A percentile compares a stretch with the other conserved stretches of the same genome.
Conservation (phyloP, 2,888 invertebrate species). For the Brachylomia viminalis region DNA sequence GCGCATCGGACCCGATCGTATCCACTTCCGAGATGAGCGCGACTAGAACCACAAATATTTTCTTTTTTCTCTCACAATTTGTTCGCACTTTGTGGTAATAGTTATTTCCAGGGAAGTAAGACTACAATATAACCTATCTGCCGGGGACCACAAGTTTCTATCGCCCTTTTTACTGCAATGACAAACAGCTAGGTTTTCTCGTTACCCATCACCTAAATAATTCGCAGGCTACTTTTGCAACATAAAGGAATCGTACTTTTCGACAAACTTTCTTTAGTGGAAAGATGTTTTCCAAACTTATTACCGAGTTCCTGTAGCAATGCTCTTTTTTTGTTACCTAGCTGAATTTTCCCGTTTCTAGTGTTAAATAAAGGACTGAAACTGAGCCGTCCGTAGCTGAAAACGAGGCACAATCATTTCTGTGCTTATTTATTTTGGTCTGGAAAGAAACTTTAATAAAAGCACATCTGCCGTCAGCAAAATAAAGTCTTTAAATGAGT, state of each 20-base stretch:
- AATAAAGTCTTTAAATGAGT: slow-evolving; percentile 36
- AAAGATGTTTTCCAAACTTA: slow-evolving; percentile 60
- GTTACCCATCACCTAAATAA: slow-evolving; percentile 20
- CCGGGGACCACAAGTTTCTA: slow-evolving; percentile 25
- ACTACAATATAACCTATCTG: slow-evolving; percentile 43
- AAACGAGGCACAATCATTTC: slow-evolving; percentile 32
- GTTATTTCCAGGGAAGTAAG: slow-evolving; percentile 47
- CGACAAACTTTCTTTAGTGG: slow-evolving; percentile 47
- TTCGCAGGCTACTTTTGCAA: slow-evolving; percentile 15
- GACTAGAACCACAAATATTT: slow-evolving; percentile 62
- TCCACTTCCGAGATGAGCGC: slow-evolving; percentile 62
- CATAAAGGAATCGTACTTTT: slow-evolving; percentile 37
- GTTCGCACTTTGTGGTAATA: slow-evolving; percentile 57
- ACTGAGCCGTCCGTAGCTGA: slow-evolving; percentile 25
- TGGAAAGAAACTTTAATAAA: slow-evolving; percentile 50
- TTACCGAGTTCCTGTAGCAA: slow-evolving; percentile 54
- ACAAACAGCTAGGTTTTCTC: slow-evolving; percentile 26
- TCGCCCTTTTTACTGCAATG: slow-evolving; percentile 29
- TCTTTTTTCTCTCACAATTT: slow-evolving; percentile 53
- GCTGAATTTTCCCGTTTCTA: slow-evolving; percentile 2
- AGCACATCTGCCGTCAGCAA: slow-evolving; percentile 34
- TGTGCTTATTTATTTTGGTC: slow-evolving; percentile 51
- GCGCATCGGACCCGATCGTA: slow-evolving; percentile 55
- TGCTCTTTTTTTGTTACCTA: slow-evolving; percentile 37
- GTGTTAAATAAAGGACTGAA: slow-evolving; percentile 43